Base-by-base conservation (phyloP, 2,888 invertebrate genomes). In the Cheilosia variabilis region DNA sequence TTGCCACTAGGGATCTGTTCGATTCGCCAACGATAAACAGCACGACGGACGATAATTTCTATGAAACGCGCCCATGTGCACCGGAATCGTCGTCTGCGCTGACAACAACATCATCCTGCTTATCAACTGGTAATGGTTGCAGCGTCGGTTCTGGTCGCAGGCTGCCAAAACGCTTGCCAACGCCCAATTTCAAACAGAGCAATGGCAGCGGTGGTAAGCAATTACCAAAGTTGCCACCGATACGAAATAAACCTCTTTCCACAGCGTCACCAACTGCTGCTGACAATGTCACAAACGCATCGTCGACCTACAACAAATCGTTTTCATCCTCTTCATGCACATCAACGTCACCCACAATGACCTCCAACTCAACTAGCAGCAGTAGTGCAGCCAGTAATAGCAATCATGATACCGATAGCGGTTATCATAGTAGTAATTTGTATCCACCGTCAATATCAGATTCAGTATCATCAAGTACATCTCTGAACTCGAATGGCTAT, bases 11-110 rank as follows among this genome's bases (percentile, higher is more conserved):
- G 52, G 82, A 84, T 65, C 57, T 68, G 24, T 75, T 52, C 10
- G 62, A 77, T 63, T 62, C 69, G 88, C 50, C 90, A 89, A 63
- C 89, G 89, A 1, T 90, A 89, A 73, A 87, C 89, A 43, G 90
- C 89, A 27, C 89, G 89, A 27, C 89, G 90, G 88, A 90, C 90
- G 90, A 90, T 89, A 52, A 90, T 89, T 91, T 91, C 89, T 76
- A 91, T 55, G 68, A 75, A 43, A 3, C 52, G 13, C 50, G 63
- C 41, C 10, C 34, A 43, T 58, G 45, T 65, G 58, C 22, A 37
- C 19, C 63, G 13, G 63, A 79, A 34, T 50, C 77, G 19, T 57
- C 71, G 72, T 37, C 78, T 43, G 55, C 71, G 22, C 31, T 62
- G 4, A 15, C 57, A 0, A 53, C 72, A 60, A 45, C 72, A 71